phyloP scores from a whole-genome alignment of 2,113 vertebrate species.

The Ciconia maguari region DNA sequence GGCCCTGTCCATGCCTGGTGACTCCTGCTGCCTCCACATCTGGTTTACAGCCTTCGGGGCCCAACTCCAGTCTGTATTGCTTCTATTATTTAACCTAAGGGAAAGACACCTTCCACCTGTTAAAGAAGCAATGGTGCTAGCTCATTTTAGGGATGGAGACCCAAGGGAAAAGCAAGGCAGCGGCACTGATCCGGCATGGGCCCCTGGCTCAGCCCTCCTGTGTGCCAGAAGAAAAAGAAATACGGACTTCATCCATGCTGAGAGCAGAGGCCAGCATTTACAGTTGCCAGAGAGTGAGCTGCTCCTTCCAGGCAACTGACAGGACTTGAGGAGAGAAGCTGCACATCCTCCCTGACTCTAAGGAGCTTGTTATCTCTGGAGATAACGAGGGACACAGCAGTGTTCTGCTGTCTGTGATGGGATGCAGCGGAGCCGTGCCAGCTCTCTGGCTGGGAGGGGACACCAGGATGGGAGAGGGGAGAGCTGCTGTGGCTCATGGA shows the following conservation, averaged over 20 bases:
- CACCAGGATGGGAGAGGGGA: neutral
- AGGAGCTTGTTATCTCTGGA: slow-evolving; percentile 28
- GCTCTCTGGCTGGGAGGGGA: neutral
- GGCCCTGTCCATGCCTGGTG: neutral
- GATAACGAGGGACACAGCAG: neutral
- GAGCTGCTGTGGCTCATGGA: neutral
- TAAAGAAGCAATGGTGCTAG: neutral
- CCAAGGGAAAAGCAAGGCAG: neutral
- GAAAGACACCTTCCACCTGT: neutral
- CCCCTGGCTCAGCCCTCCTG: neutral
- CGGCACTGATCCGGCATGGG: rapidly evolving
- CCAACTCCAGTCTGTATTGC: neutral
- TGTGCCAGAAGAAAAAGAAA: neutral
- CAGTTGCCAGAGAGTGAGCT: neutral
- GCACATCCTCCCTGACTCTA: neutral
- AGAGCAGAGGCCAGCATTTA: neutral
- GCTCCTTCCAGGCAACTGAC: neutral
- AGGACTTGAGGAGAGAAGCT: neutral
- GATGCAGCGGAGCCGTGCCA: neutral
- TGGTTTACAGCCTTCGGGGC: neutral
- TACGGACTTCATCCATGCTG: neutral
- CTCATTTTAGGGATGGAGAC: neutral
- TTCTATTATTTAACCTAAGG: neutral
- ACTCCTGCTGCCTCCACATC: neutral
- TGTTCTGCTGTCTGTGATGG: slow-evolving; percentile 2